phyloP scores from a whole-genome alignment of 2,888 invertebrate species.

The Fissipunctia ypsillon region DNA sequence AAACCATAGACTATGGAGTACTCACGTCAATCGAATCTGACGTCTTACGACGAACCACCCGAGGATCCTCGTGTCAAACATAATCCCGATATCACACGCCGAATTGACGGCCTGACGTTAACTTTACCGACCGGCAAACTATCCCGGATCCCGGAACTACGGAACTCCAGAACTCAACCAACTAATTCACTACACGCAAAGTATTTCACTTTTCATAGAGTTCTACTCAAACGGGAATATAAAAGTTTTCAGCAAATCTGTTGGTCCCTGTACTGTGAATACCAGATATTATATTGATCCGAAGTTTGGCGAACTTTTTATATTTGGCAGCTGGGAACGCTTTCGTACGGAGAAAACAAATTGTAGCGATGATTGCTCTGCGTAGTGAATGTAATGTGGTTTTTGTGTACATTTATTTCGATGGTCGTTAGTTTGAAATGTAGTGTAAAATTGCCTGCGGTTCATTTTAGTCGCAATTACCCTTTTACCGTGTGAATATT shows the following conservation, averaged over 20 bases:
- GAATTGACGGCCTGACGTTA: slow-evolving; percentile 33
- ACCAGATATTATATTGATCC: slow-evolving; percentile 64
- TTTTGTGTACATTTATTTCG: slow-evolving; percentile 27
- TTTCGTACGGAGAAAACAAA: slow-evolving; percentile 45
- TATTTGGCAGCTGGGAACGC: slow-evolving; percentile 65
- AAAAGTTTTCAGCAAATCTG: slow-evolving; percentile 63
- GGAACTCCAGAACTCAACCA: slow-evolving; percentile 28
- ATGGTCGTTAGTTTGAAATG: slow-evolving; percentile 25
- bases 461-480: slow-evolving; percentile 4
- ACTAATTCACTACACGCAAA: slow-evolving; percentile 56
- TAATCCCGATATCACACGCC: slow-evolving; percentile 30
- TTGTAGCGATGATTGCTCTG: slow-evolving; percentile 43
- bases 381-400: slow-evolving; percentile 25
- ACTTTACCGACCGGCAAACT: slow-evolving; percentile 33
- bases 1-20: not conserved
- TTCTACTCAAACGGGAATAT: slow-evolving; percentile 51
- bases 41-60: slow-evolving; percentile 21
- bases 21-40: slow-evolving; percentile 25
- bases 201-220: slow-evolving; percentile 69
- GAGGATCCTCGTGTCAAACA: slow-evolving; percentile 36
- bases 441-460: slow-evolving; percentile 36
- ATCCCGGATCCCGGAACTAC: slow-evolving; percentile 24
- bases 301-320: slow-evolving; percentile 60
- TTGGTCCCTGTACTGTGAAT: slow-evolving; percentile 50
- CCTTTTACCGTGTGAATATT: slow-evolving; percentile 35